Base-by-base conservation (phyloP, 2,797 vertebrate genomes). In the Premnoplex brunnescens region DNA sequence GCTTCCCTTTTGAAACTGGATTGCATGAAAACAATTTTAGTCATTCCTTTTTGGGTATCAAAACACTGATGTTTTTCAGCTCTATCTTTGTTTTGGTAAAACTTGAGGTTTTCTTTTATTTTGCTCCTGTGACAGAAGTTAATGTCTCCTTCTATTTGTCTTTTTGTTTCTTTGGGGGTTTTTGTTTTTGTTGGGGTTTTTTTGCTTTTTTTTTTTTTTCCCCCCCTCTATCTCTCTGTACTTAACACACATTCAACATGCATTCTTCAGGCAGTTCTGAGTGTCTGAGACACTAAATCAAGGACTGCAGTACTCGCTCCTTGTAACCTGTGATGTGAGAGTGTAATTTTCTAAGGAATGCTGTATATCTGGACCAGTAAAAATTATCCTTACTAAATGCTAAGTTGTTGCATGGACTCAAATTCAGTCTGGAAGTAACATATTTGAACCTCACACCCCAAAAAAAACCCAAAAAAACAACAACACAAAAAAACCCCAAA, bases 251-350 rank as follows among this genome's bases (percentile, higher is more conserved):
- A 41, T 37, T 86, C 0, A 0, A 10, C 12, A 30, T 24, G 7
- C 11, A 52, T 56, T 55, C 15, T 51, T 63, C 21, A 69, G 23
- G 37, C 24, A 20, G 6, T 69, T 76, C 59, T 43, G n/a, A 46
- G 10, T 28, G 7, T 11, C 30, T 30, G 2, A 84, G 63, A 27
- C 37, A 44, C 56, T 30, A 66, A 87, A 39, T 55, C 24, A 58
- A 58, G 39, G 17, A 73, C 0, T 24, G 10, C 3, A 67, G 7
- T 20, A 37, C 15, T 72, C 10, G 12, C 7, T 66, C 81, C 54
- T 36, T 73, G 20, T 69, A n/a, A 85, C 12, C 13, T 79, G 17
- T 48, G 22, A 34, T 32, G 30, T 0, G 0, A 16, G 56, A 14
- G 56, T 49, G 5, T n/a, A 54, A 37, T 75, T 85, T 85, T 76